These are phyloP conservation scores for Petroica traversi DNA, from an alignment of 2,113 vertebrate species.

Conservation along the genomic window DNA sequence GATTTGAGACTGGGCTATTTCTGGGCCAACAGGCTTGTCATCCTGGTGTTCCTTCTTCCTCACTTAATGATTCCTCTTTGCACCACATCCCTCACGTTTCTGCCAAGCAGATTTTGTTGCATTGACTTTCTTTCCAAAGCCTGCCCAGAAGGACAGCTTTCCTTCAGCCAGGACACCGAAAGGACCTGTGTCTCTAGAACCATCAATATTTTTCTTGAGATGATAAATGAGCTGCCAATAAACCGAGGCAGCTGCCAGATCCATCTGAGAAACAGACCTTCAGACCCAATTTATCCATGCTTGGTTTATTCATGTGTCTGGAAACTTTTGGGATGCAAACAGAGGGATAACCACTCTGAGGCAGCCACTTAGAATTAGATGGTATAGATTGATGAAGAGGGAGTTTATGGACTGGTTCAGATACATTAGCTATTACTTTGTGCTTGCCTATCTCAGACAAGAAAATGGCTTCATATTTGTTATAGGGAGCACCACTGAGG, in stretches of 20 bases:
- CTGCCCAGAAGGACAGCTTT: conserved; percentile 61
- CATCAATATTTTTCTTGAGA: conserved; percentile 78
- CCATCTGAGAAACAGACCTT: conserved; percentile 69
- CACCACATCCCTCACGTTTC: not conserved
- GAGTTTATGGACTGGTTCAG: not conserved
- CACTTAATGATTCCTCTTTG: conserved; percentile 14
- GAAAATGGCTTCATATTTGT: not conserved
- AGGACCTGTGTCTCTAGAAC: conserved; percentile 60
- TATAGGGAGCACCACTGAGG: not conserved
- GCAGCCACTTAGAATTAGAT: not conserved
- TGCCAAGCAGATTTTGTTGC: conserved; percentile 17
- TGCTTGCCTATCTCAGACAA: not conserved
- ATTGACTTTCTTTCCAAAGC: conserved; percentile 67
- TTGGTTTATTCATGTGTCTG: conserved; percentile 68
- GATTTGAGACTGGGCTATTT: not conserved
- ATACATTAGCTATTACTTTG: not conserved
- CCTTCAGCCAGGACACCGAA: conserved; percentile 54
- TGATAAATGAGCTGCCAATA: conserved; percentile 82
- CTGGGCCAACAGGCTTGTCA: not conserved
- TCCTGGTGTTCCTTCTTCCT: not conserved
- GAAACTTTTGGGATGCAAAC: conserved; percentile 42
- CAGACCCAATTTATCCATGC: conserved; percentile 57
- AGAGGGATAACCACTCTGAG: not conserved
- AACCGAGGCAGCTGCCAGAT: conserved; percentile 74
- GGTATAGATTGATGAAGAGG: not conserved